phyloP scores from a whole-genome alignment of 2,113 vertebrate genomes.

The Podilymbus podiceps region DNA sequence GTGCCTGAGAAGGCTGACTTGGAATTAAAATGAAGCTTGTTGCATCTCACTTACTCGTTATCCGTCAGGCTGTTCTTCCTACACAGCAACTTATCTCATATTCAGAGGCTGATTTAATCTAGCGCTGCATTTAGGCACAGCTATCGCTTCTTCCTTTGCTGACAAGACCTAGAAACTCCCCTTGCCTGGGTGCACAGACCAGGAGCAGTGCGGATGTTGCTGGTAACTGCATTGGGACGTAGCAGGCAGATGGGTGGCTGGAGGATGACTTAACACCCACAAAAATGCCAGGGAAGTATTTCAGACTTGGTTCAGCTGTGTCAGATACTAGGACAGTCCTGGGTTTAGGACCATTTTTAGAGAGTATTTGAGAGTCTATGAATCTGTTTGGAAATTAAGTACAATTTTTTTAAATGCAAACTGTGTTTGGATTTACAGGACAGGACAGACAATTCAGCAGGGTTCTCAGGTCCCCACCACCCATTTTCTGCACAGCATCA shows the following conservation, averaged over 20 bases:
- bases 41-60: background rate
- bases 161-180: background rate
- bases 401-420: background rate
- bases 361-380: background rate
- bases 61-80: background rate
- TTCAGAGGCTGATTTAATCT: background rate
- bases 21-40: background rate
- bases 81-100: background rate
- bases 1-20: background rate
- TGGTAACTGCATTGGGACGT: background rate
- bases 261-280: background rate
- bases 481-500: background rate
- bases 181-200: background rate
- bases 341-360: background rate
- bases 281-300: background rate
- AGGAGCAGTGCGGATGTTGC: background rate
- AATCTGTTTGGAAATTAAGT: background rate
- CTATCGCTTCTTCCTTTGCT: background rate
- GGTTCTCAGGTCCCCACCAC: background rate
- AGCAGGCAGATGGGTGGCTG: background rate
- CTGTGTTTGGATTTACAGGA: background rate
- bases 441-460: background rate
- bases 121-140: background rate
- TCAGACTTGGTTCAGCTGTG: background rate
- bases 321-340: background rate